Evolutionary conservation across 2,797 vertebrate genomes (phyloP).

Genomic region (Lutjanus argentimaculatus): DNA sequence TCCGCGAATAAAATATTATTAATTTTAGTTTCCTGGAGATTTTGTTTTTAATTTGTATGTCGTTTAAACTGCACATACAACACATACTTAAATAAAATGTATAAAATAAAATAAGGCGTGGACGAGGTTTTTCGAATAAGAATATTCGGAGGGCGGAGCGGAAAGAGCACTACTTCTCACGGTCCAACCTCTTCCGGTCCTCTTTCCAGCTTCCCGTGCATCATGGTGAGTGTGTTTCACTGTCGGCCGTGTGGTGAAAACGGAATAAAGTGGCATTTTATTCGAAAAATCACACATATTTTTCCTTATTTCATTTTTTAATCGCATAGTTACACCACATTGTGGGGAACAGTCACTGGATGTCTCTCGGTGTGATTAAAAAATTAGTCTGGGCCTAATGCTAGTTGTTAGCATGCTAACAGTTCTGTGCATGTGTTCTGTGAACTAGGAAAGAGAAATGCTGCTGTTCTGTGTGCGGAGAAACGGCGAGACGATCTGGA

Average conservation of each 20-base stretch:
- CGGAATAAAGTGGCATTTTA: constrained; percentile 2
- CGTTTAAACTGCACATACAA: fast-evolving
- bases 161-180: constrained; percentile 58
- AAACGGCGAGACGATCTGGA: fast-evolving
- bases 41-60: fast-evolving
- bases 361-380: fast-evolving
- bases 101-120: not conserved
- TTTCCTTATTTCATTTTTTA: fast-evolving
- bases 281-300: fast-evolving
- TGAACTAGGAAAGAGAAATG: not conserved
- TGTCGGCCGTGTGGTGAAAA: constrained; percentile 25
- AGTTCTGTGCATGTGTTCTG: constrained; percentile 74
- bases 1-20: constrained; percentile 37
- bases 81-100: fast-evolving
- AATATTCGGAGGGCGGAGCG: constrained; percentile 58
- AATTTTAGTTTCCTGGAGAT: not conserved
- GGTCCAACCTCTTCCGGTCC: constrained; percentile 79
- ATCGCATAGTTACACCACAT: fast-evolving
- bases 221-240: constrained; percentile 80
- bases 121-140: fast-evolving
- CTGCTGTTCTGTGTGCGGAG: not conserved
- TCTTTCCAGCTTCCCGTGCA: constrained; percentile 85
- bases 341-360: fast-evolving
- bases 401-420: constrained; percentile 78
- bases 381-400: constrained; percentile 65